These are phyloP conservation scores for Edolisoma coerulescens DNA, from an alignment of 2,113 vertebrate species.

Conservation along the genomic window DNA sequence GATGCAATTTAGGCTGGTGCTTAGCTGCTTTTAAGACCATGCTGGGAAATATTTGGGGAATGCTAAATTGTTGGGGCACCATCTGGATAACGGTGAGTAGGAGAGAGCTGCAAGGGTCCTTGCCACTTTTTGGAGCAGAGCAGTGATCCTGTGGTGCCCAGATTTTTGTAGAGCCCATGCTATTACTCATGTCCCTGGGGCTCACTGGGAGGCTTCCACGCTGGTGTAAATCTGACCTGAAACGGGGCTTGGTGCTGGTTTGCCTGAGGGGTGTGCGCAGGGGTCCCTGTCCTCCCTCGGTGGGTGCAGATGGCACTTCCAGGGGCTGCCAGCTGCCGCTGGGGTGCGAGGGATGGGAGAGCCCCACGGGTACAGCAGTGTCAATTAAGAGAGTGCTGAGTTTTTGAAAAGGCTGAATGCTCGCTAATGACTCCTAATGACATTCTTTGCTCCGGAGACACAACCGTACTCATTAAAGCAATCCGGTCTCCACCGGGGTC, in stretches of 20 bases:
- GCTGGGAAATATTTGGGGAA: slow-evolving; percentile 14
- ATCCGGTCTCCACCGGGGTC: background rate
- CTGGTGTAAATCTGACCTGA: background rate
- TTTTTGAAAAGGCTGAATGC: slow-evolving; percentile 15
- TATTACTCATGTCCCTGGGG: background rate
- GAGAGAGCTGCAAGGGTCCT: background rate
- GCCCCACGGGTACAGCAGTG: background rate
- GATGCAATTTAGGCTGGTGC: background rate
- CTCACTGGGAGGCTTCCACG: background rate
- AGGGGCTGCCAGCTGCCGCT: background rate
- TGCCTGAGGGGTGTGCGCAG: background rate
- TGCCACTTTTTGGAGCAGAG: background rate
- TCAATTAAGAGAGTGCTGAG: background rate
- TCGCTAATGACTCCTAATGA: slow-evolving; percentile 1
- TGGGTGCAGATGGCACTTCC: background rate
- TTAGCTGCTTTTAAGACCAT: background rate
- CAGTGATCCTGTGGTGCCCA: fast-evolving
- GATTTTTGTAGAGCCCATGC: background rate
- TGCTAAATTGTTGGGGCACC: background rate
- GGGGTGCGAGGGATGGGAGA: background rate
- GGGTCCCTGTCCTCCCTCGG: background rate
- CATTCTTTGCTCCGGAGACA: background rate
- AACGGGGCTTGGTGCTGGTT: background rate
- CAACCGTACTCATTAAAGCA: background rate
- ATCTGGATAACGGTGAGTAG: background rate